Base-by-base conservation (phyloP, 2,888 invertebrate genomes). In the Ophion ellenae region DNA sequence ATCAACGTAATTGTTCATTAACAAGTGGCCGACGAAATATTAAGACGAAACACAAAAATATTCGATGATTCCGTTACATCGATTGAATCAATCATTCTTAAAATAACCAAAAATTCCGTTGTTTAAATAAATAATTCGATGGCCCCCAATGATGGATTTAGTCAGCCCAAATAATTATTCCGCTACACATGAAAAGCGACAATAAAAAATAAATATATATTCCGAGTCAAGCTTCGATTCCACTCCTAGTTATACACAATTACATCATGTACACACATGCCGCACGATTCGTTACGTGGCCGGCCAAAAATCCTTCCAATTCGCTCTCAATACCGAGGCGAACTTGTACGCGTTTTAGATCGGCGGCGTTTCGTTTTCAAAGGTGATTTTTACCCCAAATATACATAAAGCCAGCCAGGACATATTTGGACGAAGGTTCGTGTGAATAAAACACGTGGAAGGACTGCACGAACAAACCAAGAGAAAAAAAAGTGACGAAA, bases 211-310 rank as follows among this genome's bases (percentile, higher is more conserved):
- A 64, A 76, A 57, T 36, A 81, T 57, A 84, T 17, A 75, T 63
- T 69, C 14, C 71, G 64, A 63, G 71, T 61, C 47, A 17, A 77
- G 66, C 61, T 77, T 28, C 17, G 61, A 70, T 47, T 28, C 61
- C 20, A 45, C n/a, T 28, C 6, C 66, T 75, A 78, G 85, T 81
- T 81, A 84, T 81, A 70, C 76, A 80, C 81, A 77, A 80, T 76
- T 81, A 63, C 76, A 77, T 85, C 70, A 76, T 73, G 67, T 53
- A 71, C 73, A 83, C 64, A 71, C 67, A 57, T 57, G 17, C 80
- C 61, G 45, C 59, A 63, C 45, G 20, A 40, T 57, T 45, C 7
- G 40, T 45, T 20, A 61, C 71, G 63, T 66, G 59, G 14, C 36
- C 32, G 69, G 69, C 20, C 24, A 70, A 71, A 40, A 63, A 78